These are phyloP conservation scores for Allolobophora icterica DNA, from an alignment of 2,888 invertebrate species.

Conservation along the genomic window DNA sequence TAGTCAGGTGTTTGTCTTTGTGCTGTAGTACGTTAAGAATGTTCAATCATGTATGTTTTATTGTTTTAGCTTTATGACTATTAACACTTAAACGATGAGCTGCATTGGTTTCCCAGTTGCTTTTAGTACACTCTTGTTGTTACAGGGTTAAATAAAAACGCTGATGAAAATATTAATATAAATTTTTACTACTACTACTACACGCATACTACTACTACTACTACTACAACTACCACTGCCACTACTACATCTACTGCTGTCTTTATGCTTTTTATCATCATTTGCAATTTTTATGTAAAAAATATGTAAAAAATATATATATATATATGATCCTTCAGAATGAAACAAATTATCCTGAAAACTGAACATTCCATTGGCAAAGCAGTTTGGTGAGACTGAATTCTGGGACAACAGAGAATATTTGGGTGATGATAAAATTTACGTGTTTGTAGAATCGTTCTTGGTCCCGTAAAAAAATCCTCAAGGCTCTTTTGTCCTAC, in stretches of 20 bases:
- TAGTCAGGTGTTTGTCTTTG: not conserved
- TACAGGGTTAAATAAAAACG: not conserved
- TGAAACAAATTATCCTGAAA: not conserved
- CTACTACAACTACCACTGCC: too few species aligned
- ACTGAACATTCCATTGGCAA: not conserved
- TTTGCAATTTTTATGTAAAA: not conserved
- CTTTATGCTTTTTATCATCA: not conserved
- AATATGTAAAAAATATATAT: too few species aligned
- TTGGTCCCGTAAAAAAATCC: not conserved
- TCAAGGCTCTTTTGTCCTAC: not conserved
- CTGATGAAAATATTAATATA: not conserved
- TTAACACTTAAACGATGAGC: too few species aligned
- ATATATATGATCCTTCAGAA: too few species aligned
- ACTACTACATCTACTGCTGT: too few species aligned
- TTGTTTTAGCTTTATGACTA: too few species aligned
- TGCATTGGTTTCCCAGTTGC: too few species aligned
- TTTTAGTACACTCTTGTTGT: not conserved
- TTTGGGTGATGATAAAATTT: too few species aligned
- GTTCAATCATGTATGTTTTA: not conserved
- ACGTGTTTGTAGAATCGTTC: not conserved
- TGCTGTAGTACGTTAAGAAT: constrained; percentile 22
- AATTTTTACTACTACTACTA: not conserved
- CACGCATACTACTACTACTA: too few species aligned
- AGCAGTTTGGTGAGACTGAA: not conserved
- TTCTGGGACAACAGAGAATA: not conserved